These are phyloP conservation scores for Theropithecus gelada DNA, from an alignment of 2,113 vertebrate genomes.

Conservation along the genomic window DNA sequence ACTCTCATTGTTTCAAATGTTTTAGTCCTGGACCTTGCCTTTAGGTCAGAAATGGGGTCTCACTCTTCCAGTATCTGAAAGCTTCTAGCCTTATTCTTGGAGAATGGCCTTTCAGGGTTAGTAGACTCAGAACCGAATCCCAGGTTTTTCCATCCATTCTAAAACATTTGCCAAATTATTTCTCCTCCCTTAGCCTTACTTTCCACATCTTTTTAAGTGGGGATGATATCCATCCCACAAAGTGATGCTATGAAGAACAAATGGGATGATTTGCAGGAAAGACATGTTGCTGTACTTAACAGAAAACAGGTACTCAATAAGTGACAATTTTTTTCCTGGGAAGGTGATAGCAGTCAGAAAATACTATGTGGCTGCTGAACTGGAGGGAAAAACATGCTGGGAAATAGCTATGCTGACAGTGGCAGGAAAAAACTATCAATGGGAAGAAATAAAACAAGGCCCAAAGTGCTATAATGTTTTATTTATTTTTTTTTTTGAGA, in stretches of 20 bases:
- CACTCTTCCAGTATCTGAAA: neutral
- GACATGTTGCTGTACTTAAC: neutral
- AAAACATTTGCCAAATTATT: neutral
- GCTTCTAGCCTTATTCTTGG: neutral
- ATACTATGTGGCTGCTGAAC: neutral
- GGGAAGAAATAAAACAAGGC: neutral
- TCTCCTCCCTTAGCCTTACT: neutral
- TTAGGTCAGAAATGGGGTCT: neutral
- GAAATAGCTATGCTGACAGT: neutral
- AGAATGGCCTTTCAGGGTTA: neutral
- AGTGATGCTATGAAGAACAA: neutral
- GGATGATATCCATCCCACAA: neutral
- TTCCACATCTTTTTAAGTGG: neutral
- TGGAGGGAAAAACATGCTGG: neutral
- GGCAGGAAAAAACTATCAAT: neutral
- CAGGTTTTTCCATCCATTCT: neutral
- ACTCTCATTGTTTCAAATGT: neutral
- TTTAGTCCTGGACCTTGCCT: neutral
- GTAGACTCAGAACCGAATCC: neutral
- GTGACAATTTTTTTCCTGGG: neutral
- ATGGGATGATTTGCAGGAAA: neutral
- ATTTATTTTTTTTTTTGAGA: no score
- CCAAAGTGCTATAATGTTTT: neutral
- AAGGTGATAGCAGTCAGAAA: neutral
- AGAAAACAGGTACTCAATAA: neutral